phyloP scores from a whole-genome alignment of 1,140 invertebrate species.

The Ectropis grisescens region DNA sequence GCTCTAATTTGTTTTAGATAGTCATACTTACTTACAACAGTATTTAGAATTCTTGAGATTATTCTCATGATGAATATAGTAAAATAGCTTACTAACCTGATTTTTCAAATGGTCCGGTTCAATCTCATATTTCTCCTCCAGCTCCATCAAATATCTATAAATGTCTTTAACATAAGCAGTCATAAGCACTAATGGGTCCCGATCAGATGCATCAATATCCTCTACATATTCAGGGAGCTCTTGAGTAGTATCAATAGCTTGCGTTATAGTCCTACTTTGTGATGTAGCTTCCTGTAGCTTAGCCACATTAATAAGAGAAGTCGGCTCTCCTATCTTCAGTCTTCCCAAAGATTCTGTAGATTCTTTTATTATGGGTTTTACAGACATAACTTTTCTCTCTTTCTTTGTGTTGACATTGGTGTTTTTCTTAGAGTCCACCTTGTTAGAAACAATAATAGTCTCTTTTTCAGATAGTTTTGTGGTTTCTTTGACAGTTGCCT shows the following conservation, averaged over 20 bases:
- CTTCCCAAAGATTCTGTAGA: slow-evolving; percentile 31
- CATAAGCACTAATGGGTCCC: slow-evolving; percentile 79
- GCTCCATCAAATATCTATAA: slow-evolving; percentile 80
- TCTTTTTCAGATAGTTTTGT: slow-evolving; percentile 25
- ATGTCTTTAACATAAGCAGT: slow-evolving; percentile 89
- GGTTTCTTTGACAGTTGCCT: slow-evolving; percentile 37
- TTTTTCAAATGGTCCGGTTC: slow-evolving; percentile 74
- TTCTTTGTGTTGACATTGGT: slow-evolving; percentile 30
- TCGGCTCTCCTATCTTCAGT: slow-evolving; percentile 1
- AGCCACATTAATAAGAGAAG: neutral
- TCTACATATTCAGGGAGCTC: slow-evolving; percentile 49
- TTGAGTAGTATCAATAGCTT: slow-evolving; percentile 6
- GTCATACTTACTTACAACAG: too few species aligned
- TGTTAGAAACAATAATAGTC: slow-evolving; percentile 22
- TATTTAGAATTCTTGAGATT: too few species aligned
- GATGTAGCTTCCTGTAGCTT: neutral
- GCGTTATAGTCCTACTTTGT: neutral
- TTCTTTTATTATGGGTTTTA: slow-evolving; percentile 41
- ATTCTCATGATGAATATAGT: too few species aligned
- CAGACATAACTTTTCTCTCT: too few species aligned
- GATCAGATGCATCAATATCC: slow-evolving; percentile 81
- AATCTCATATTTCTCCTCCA: slow-evolving; percentile 79
- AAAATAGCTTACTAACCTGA: slow-evolving; percentile 70
- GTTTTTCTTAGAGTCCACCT: slow-evolving; percentile 25
- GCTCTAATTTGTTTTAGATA: too few species aligned